Conservation (phyloP, 2,797 vertebrate genomes). For the Fratercula arctica region DNA sequence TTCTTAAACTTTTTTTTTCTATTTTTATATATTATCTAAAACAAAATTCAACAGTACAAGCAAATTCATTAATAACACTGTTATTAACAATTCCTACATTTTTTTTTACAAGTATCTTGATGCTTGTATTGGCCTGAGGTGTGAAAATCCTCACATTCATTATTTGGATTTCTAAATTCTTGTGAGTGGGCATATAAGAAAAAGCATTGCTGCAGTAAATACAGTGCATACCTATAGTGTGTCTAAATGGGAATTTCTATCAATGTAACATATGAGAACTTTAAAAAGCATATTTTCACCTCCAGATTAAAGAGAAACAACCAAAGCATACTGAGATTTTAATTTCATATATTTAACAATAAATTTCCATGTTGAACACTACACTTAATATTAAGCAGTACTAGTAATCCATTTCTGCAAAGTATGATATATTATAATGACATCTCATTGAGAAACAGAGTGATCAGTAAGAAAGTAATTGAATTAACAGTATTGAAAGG, state of each 20-base stretch:
- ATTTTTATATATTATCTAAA: background rate
- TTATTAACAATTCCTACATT: background rate
- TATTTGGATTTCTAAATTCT: background rate
- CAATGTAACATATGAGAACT: background rate
- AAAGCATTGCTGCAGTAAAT: background rate
- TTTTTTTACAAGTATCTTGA: background rate
- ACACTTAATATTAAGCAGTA: background rate
- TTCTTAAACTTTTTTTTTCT: background rate
- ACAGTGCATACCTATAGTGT: background rate
- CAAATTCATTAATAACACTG: background rate
- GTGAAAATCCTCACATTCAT: background rate
- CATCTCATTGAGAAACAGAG: background rate
- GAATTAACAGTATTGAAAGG: background rate
- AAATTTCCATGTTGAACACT: background rate
- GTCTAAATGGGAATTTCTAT: background rate
- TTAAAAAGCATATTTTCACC: background rate
- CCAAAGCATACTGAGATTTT: background rate
- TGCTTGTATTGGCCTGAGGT: background rate
- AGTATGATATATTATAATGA: background rate
- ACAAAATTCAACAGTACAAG: background rate
- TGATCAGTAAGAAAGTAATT: background rate
- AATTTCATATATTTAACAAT: background rate
- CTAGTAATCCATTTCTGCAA: background rate
- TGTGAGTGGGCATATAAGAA: background rate
- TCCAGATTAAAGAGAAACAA: background rate